These are phyloP conservation scores for Hippocampus kuda DNA, from an alignment of 2,797 vertebrate genomes.

Conservation along the genomic window DNA sequence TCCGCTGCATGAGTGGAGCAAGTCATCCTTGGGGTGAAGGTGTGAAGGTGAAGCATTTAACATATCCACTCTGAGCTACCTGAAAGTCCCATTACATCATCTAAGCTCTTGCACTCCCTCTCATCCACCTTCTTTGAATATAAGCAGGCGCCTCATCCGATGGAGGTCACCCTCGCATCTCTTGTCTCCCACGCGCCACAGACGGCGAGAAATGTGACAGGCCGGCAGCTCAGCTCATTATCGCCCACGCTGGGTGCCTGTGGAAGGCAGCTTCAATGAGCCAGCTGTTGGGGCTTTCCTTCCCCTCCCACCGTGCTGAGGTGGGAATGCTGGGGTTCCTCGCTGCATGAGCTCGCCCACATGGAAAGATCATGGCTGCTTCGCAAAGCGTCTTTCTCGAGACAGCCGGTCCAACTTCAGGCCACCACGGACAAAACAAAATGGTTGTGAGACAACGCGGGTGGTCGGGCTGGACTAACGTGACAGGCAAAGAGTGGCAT, in stretches of 20 bases:
- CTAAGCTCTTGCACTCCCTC: slow-evolving; percentile 27
- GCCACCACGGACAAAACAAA: not conserved
- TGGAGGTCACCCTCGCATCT: slow-evolving; percentile 34
- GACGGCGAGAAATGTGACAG: slow-evolving; percentile 49
- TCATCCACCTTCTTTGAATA: slow-evolving; percentile 29
- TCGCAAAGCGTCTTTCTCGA: not conserved
- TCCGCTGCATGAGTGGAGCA: slow-evolving; percentile 21
- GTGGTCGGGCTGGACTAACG: too few relatives aligned
- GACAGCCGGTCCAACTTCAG: not conserved
- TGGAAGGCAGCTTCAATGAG: slow-evolving; percentile 31
- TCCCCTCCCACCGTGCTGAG: slow-evolving; percentile 14
- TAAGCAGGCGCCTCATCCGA: slow-evolving; percentile 32
- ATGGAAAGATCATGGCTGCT: not conserved
- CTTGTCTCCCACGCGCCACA: slow-evolving; percentile 32
- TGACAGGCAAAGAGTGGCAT: too few relatives aligned
- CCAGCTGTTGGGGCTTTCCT: slow-evolving; percentile 40
- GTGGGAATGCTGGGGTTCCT: slow-evolving; percentile 17
- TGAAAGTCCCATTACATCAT: slow-evolving; percentile 24
- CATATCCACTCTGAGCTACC: slow-evolving; percentile 23
- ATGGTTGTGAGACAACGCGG: not conserved
- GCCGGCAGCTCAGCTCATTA: slow-evolving; percentile 58
- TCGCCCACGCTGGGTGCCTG: slow-evolving; percentile 47
- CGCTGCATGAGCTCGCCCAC: not conserved
- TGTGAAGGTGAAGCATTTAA: slow-evolving; percentile 13
- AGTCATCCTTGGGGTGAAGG: slow-evolving; percentile 2